Evolutionary conservation across 2,888 invertebrate genomes (phyloP).

Genomic region (Meganola albula): DNA sequence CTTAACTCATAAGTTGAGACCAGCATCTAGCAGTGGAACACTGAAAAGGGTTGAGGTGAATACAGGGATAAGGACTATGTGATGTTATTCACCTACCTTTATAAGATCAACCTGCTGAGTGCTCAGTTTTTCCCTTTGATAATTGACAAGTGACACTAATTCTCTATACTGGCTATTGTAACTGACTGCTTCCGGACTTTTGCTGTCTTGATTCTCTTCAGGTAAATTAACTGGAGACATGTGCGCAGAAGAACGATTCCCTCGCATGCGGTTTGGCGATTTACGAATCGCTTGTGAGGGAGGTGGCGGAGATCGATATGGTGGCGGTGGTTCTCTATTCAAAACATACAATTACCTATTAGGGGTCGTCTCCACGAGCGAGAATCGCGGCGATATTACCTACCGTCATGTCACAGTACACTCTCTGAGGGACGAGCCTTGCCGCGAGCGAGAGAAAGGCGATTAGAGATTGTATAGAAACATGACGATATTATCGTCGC

Average conservation of each 20-base stretch:
- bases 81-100: constrained; percentile 77
- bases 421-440: no score
- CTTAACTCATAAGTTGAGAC: no score
- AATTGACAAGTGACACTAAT: constrained; percentile 91
- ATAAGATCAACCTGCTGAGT: constrained; percentile 94
- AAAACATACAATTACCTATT: background rate
- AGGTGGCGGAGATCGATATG: constrained; percentile 71
- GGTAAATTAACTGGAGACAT: constrained; percentile 64
- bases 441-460: no score
- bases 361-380: no score
- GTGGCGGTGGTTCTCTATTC: constrained; percentile 69
- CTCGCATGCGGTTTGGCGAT: constrained; percentile 57
- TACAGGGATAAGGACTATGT: no score
- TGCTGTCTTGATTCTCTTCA: constrained; percentile 43
- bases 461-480: no score
- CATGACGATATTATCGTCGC: no score
- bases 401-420: no score
- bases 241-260: constrained; percentile 49
- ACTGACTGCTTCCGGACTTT: constrained; percentile 79
- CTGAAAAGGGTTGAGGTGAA: no score
- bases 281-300: constrained; percentile 58
- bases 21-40: no score
- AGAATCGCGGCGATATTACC: no score
- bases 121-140: constrained; percentile 92
- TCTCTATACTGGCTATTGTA: constrained; percentile 89